phyloP scores from a whole-genome alignment of 2,113 vertebrate species.

The Heterocephalus glaber region DNA sequence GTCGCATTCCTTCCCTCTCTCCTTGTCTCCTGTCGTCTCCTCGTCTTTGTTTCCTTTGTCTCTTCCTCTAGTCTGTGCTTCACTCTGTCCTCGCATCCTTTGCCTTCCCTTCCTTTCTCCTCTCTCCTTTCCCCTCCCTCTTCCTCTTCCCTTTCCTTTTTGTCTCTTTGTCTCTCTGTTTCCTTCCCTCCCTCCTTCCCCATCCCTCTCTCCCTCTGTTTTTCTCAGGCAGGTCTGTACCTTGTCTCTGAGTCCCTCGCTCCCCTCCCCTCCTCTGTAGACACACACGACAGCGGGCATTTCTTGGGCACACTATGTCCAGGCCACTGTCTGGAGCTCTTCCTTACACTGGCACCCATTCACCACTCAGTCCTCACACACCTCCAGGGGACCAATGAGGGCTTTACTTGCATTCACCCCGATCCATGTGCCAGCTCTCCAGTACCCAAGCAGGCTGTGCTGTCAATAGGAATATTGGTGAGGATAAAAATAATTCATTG shows the following conservation, averaged over 20 bases:
- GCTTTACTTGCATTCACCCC: no score
- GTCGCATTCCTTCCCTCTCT: rapidly evolving
- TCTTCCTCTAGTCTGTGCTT: background rate
- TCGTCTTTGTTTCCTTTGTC: background rate
- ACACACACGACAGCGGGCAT: rapidly evolving
- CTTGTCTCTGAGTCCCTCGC: background rate
- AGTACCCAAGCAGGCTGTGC: background rate
- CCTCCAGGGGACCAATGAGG: background rate
- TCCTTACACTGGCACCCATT: rapidly evolving
- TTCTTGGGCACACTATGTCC: rapidly evolving
- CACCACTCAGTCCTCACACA: background rate
- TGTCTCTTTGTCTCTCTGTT: no score
- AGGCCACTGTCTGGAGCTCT: background rate
- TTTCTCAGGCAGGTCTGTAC: no score
- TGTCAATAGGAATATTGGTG: background rate
- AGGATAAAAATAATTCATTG: no score
- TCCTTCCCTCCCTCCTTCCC: background rate
- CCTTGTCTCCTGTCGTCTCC: background rate
- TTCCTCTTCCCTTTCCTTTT: background rate
- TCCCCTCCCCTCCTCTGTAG: no score
- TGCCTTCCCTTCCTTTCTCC: no score
- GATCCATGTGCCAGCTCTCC: background rate
- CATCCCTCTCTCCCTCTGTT: background rate
- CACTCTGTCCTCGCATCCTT: background rate
- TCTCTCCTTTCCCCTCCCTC: no score